These are phyloP conservation scores for Thripadectes ignobilis DNA, from an alignment of 2,797 vertebrate genomes.

Conservation along the genomic window DNA sequence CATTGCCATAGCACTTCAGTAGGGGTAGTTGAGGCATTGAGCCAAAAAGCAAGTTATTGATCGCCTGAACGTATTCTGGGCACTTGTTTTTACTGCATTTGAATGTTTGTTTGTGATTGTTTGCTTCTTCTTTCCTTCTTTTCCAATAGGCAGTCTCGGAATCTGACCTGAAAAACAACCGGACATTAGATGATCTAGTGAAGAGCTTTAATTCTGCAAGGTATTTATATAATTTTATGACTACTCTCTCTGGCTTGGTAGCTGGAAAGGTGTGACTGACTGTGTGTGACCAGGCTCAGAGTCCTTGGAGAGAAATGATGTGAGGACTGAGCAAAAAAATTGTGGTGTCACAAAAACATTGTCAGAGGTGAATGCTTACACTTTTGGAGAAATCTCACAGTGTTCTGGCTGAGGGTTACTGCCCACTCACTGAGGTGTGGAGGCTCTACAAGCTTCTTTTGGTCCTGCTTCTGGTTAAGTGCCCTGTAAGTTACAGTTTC, in stretches of 20 bases:
- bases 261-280: not conserved
- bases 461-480: not conserved
- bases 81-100: not conserved
- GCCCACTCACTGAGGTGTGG: rapidly evolving
- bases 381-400: not conserved
- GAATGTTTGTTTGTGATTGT: not conserved
- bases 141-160: slow-evolving; percentile 84
- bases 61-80: slow-evolving; percentile 23
- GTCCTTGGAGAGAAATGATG: not conserved
- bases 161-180: slow-evolving; percentile 90
- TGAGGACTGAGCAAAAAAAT: rapidly evolving
- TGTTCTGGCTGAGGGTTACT: not conserved
- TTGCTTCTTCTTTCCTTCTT: not conserved
- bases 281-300: not conserved
- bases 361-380: not conserved
- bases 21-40: not conserved
- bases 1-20: not conserved
- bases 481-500: not conserved
- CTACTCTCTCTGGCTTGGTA: not conserved
- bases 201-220: slow-evolving; percentile 85
- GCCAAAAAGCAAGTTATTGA: not conserved
- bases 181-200: slow-evolving; percentile 89
- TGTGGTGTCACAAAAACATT: not conserved
- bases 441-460: not conserved
- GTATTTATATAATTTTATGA: slow-evolving; percentile 71